Percentiles rank a stretch among this genome's conserved stretches.
Conservation (phyloP, 1,140 invertebrate genomes). For the Himalopsyche phryganea region DNA sequence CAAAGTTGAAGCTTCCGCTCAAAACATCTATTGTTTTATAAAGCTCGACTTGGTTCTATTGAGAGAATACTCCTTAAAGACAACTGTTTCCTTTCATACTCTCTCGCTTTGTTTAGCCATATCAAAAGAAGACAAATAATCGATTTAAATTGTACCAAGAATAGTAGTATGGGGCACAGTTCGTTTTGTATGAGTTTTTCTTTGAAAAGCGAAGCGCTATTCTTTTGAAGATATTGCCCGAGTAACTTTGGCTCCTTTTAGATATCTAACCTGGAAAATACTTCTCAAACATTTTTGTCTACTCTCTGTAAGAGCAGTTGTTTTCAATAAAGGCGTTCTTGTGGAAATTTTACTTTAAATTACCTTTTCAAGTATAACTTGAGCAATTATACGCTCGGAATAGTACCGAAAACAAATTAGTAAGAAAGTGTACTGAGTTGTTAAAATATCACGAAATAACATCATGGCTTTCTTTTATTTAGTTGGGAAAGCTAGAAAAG, state of each 20-base stretch:
- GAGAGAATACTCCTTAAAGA: not conserved
- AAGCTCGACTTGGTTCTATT: slow-evolving; percentile 4
- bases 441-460: no score
- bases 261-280: slow-evolving; percentile 17
- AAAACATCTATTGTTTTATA: slow-evolving; percentile 19
- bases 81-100: no score
- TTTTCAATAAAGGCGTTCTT: no score
- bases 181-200: not conserved
- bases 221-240: slow-evolving; percentile 2
- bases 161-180: not conserved
- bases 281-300: slow-evolving; percentile 14
- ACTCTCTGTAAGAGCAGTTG: no score
- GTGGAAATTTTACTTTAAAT: no score
- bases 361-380: no score
- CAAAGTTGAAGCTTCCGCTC: slow-evolving; percentile 10
- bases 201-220: not conserved
- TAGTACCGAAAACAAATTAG: no score
- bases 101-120: no score
- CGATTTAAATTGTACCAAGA: not conserved
- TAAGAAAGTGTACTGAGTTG: no score
- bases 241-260: slow-evolving; percentile 15
- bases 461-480: no score
- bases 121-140: not conserved
- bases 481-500: no score
- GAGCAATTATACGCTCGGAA: no score